phyloP scores from a whole-genome alignment of 1,140 invertebrate species.

The Adoxophyes honmai region DNA sequence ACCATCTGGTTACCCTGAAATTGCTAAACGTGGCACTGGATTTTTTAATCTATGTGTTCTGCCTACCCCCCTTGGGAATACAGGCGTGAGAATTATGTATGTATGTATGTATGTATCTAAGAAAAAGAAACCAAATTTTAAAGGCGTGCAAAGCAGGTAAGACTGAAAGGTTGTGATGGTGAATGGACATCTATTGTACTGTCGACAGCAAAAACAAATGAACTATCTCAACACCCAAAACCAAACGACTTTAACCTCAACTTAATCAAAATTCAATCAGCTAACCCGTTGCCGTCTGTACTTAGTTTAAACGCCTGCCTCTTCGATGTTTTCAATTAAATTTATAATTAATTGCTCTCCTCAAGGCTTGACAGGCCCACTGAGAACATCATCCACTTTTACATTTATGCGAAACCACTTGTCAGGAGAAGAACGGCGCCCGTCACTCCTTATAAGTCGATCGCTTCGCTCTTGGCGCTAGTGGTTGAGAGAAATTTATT shows the following conservation, averaged over 20 bases:
- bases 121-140: too few species aligned
- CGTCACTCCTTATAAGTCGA: slow-evolving; percentile 35
- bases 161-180: too few species aligned
- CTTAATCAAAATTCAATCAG: slow-evolving; percentile 7
- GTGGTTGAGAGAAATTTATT: neutral
- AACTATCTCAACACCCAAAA: neutral
- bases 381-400: slow-evolving; percentile 65
- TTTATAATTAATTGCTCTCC: slow-evolving; percentile 67
- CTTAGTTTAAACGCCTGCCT: slow-evolving; percentile 39
- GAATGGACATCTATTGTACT: too few species aligned
- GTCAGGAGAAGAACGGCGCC: slow-evolving; percentile 51
- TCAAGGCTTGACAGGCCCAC: slow-evolving; percentile 53
- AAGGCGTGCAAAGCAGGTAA: too few species aligned
- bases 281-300: slow-evolving; percentile 20
- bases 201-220: too few species aligned
- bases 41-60: too few species aligned
- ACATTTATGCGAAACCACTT: slow-evolving; percentile 62
- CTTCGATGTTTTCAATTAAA: slow-evolving; percentile 66
- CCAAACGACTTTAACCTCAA: neutral
- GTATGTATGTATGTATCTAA: too few species aligned
- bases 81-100: too few species aligned
- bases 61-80: too few species aligned
- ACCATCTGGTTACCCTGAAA: too few species aligned
- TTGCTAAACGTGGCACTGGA: too few species aligned
- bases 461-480: slow-evolving; percentile 18